Evolutionary conservation across 2,797 vertebrate species (phyloP).

Genomic region (Gouania willdenowi): DNA sequence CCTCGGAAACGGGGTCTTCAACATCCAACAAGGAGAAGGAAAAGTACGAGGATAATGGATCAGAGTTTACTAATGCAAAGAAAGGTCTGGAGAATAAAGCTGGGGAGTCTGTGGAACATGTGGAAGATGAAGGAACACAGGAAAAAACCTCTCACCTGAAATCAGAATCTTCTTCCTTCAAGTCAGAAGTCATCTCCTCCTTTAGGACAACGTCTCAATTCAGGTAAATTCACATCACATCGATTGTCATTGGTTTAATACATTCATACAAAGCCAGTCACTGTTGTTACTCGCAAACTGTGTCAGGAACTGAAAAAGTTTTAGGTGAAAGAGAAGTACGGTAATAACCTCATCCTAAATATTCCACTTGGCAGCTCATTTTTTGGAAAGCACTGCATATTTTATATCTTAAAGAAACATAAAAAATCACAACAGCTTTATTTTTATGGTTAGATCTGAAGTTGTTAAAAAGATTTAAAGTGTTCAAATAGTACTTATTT

Average conservation of each 20-base stretch:
- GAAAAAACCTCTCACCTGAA: slow-evolving; percentile 2
- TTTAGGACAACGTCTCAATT: slow-evolving; percentile 19
- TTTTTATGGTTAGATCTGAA: too few species aligned
- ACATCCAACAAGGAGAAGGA: slow-evolving; percentile 41
- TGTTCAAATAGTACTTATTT: too few species aligned
- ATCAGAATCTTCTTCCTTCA: slow-evolving; percentile 11
- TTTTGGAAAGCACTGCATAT: too few species aligned
- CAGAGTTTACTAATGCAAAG: slow-evolving; percentile 26
- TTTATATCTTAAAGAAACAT: too few species aligned
- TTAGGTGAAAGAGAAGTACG: too few species aligned
- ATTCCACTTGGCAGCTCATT: too few species aligned
- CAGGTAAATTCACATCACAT: slow-evolving; percentile 52
- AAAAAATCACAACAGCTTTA: too few species aligned
- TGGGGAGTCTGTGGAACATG: slow-evolving; percentile 14
- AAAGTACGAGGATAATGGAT: slow-evolving; percentile 30
- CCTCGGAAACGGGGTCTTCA: slow-evolving; percentile 33
- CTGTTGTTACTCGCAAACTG: too few species aligned
- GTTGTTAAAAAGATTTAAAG: too few species aligned
- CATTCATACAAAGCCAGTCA: too few species aligned
- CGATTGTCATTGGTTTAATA: neutral
- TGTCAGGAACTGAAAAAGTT: too few species aligned
- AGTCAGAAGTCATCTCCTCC: slow-evolving; percentile 20
- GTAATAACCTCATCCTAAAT: too few species aligned
- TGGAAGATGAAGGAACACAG: slow-evolving; percentile 10
- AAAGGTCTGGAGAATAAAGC: slow-evolving; percentile 40